Evolutionary conservation across 2,113 vertebrate genomes (phyloP).

Genomic region (Ctenomys sociabilis): DNA sequence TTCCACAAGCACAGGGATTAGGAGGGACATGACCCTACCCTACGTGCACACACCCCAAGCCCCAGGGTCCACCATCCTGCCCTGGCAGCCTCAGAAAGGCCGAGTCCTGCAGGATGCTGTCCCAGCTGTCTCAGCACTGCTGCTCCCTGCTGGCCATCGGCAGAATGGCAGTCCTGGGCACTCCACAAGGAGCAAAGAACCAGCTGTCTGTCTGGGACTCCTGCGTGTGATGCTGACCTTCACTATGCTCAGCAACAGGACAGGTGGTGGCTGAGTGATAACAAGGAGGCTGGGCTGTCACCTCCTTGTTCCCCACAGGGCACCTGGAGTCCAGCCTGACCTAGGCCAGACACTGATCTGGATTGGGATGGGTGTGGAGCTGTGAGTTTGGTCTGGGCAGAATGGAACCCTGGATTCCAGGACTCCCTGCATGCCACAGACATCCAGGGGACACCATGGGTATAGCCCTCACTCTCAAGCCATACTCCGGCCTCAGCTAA

Average conservation of each 20-base stretch:
- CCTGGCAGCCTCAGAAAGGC: rapidly evolving
- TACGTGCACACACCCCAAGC: not conserved
- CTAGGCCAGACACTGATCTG: not conserved
- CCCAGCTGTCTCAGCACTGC: not conserved
- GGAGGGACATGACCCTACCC: not conserved
- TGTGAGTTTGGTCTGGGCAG: not conserved
- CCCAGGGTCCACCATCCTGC: not conserved
- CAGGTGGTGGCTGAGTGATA: not conserved
- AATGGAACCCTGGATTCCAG: not conserved
- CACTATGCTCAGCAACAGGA: not conserved
- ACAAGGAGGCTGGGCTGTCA: not conserved
- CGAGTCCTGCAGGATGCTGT: not conserved
- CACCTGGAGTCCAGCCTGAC: not conserved
- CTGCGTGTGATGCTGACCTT: not conserved
- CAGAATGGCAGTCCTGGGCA: not conserved
- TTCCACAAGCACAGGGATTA: not conserved
- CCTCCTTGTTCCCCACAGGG: not conserved
- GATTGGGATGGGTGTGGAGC: not conserved
- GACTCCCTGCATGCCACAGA: not conserved
- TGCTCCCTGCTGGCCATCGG: constrained; percentile 69
- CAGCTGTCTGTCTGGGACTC: not conserved
- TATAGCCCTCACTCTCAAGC: not conserved
- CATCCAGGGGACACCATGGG: not conserved
- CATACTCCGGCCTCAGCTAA: not conserved
- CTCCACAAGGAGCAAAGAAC: not conserved